Percentiles rank a stretch among this genome's conserved stretches.
Evolutionary conservation across 2,113 vertebrate genomes (phyloP).

Genomic region (Rhabdornis inornatus): DNA sequence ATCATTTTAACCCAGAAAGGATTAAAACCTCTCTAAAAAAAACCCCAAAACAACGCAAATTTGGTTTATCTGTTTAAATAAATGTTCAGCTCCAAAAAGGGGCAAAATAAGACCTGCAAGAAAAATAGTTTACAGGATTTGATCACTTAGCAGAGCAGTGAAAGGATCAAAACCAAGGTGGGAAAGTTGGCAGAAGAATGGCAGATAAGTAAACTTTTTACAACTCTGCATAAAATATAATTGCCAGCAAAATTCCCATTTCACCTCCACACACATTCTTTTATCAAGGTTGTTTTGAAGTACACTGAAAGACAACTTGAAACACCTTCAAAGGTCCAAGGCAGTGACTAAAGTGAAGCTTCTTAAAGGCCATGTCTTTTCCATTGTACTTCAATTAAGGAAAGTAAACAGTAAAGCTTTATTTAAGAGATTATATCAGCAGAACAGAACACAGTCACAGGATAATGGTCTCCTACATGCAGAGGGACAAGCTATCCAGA

Average conservation of each 20-base stretch:
- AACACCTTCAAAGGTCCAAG: slow-evolving; percentile 41
- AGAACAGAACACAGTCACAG: slow-evolving; percentile 4
- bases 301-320: slow-evolving; percentile 43
- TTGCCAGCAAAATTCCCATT: not conserved
- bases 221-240: not conserved
- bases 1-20: not conserved
- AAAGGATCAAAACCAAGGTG: not conserved
- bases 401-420: slow-evolving; percentile 60
- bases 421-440: slow-evolving; percentile 49
- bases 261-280: not conserved
- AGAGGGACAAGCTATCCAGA: slow-evolving; percentile 1
- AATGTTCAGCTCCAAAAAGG: not conserved
- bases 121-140: not conserved
- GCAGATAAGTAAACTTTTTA: not conserved
- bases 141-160: not conserved
- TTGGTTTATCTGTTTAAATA: not conserved
- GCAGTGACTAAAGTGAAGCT: slow-evolving; percentile 17
- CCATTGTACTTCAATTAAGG: slow-evolving; percentile 47
- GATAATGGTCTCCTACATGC: slow-evolving; percentile 19
- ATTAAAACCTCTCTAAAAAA: not conserved
- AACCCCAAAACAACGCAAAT: not conserved
- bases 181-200: not conserved
- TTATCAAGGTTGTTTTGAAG: slow-evolving; percentile 48
- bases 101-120: not conserved
- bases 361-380: slow-evolving; percentile 3